These are phyloP conservation scores for Heliconius congener DNA, from an alignment of 1,140 invertebrate species.

Conservation along the genomic window DNA sequence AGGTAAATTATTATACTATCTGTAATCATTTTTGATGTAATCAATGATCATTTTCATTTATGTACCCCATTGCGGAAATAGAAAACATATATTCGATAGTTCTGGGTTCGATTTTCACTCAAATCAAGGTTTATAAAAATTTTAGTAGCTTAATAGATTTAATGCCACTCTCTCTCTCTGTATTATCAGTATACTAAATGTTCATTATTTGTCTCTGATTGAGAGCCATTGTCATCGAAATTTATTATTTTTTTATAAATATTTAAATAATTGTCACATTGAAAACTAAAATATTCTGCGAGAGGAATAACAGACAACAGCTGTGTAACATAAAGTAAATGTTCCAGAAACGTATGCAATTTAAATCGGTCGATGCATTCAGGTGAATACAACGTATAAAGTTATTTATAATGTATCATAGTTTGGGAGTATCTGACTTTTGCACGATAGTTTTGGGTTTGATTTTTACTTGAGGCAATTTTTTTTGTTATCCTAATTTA, in stretches of 20 bases:
- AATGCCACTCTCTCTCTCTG: no score
- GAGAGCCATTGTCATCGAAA: not conserved
- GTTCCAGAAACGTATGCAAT: conserved; percentile 12
- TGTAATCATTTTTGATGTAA: not conserved
- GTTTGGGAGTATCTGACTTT: not conserved
- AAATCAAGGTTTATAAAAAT: no score
- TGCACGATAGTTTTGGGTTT: not conserved
- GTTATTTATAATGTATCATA: not conserved
- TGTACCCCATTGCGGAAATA: no score
- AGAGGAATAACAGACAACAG: not conserved
- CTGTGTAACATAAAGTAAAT: conserved; percentile 7
- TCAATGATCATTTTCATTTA: no score
- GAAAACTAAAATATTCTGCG: conserved; percentile 1
- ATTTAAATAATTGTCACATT: not conserved
- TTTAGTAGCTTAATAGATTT: no score
- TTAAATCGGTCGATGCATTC: conserved; percentile 1
- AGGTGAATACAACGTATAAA: not conserved
- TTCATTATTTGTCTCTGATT: not conserved
- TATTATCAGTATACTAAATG: no score
- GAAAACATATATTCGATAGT: no score
- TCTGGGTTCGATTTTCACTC: no score
- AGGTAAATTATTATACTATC: not conserved
- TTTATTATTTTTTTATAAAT: not conserved
- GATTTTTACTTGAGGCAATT: not conserved
- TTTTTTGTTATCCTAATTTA: not conserved